A percentile compares a stretch with the other conserved stretches of the same genome.
Evolutionary conservation across 2,888 invertebrate genomes (phyloP).

Genomic region (Andricus curvator): DNA sequence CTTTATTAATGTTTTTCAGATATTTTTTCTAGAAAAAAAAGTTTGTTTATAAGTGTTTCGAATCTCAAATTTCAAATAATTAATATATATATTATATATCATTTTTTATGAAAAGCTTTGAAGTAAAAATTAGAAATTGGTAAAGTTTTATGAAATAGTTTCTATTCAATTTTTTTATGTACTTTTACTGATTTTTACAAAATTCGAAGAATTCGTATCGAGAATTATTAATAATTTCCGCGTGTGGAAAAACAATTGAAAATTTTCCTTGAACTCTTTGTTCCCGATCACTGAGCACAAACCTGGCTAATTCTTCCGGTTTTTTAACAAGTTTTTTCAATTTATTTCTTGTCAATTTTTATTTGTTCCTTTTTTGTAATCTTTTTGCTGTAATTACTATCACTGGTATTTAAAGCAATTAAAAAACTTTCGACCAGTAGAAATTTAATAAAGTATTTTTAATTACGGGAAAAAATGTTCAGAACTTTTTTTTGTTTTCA

Average conservation of each 20-base stretch:
- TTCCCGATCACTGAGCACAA: slow-evolving; percentile 23
- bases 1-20: neutral
- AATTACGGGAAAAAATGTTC: neutral
- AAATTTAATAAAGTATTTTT: neutral
- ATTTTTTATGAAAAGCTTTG: neutral
- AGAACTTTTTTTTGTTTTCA: neutral
- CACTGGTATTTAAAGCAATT: neutral
- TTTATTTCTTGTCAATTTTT: neutral
- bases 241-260: slow-evolving; percentile 11
- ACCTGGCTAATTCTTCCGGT: slow-evolving; percentile 18
- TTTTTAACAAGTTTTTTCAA: neutral
- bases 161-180: neutral
- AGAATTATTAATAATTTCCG: neutral
- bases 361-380: neutral
- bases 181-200: neutral
- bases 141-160: neutral
- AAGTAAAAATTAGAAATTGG: neutral
- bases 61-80: too few relatives aligned
- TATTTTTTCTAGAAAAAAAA: neutral
- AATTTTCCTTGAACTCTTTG: slow-evolving; percentile 38
- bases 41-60: too few relatives aligned
- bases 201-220: neutral
- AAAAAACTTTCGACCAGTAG: neutral
- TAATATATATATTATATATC: too few relatives aligned
- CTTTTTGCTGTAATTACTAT: neutral